Conservation (phyloP, 1,140 invertebrate genomes). For the Steinernema feltiae region DNA sequence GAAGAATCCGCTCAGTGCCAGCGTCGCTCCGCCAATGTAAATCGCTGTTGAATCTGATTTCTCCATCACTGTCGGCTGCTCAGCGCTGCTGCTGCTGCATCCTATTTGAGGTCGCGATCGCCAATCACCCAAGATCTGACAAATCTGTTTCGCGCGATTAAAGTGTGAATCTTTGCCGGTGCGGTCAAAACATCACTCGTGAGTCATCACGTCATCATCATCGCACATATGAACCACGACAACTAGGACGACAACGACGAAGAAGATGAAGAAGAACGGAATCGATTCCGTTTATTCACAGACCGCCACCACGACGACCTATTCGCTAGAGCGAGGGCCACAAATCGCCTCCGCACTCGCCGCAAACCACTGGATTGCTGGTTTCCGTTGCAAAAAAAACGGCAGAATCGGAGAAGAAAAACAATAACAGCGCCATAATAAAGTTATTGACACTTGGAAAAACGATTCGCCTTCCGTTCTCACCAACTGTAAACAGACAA, state of each 20-base stretch:
- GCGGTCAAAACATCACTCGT: background rate
- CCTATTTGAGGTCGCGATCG: background rate
- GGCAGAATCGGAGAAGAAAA: background rate
- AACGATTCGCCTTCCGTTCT: background rate
- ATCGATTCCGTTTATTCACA: background rate
- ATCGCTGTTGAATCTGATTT: background rate
- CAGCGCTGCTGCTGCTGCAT: background rate
- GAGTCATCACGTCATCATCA: background rate
- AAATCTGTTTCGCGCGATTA: background rate
- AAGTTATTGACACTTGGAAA: background rate
- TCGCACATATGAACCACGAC: background rate
- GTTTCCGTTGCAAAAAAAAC: slow-evolving; percentile 8
- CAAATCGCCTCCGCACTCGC: too few species aligned
- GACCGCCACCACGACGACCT: background rate
- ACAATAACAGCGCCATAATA: background rate
- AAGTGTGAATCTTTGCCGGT: background rate
- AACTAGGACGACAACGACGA: too few species aligned
- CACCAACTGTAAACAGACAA: background rate
- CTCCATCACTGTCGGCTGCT: background rate
- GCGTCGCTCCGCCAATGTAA: slow-evolving; percentile 15
- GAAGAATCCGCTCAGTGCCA: background rate
- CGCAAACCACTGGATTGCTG: background rate
- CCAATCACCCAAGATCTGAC: background rate
- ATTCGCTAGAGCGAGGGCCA: background rate
- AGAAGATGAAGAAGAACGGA: too few species aligned